These are phyloP conservation scores for Serripes groenlandicus DNA, from an alignment of 2,888 invertebrate genomes.

Conservation along the genomic window DNA sequence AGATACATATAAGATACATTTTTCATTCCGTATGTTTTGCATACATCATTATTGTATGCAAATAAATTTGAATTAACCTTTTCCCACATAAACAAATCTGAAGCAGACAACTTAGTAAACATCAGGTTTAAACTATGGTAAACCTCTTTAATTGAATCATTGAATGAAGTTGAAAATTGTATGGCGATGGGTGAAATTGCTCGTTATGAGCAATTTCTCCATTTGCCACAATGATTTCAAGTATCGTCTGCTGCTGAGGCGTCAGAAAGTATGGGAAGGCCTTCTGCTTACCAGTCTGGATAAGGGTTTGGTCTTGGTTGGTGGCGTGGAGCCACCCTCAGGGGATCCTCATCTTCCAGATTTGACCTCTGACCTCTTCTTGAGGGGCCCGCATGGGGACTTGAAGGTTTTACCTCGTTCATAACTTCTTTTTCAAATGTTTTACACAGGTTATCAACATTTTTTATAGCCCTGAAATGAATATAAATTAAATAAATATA, in stretches of 20 bases:
- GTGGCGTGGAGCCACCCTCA: constrained; percentile 68
- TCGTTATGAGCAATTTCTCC: background rate
- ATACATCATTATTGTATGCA: too few relatives aligned
- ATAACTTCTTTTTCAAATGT: constrained; percentile 70
- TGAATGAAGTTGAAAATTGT: background rate
- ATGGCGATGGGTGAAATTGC: background rate
- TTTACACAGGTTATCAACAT: constrained; percentile 67
- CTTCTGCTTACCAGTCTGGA: constrained; percentile 71
- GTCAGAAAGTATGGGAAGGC: too few relatives aligned
- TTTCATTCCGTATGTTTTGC: too few relatives aligned
- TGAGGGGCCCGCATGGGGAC: constrained; percentile 49
- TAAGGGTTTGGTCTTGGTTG: constrained; percentile 42
- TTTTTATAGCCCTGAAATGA: constrained; percentile 69
- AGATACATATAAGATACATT: too few relatives aligned
- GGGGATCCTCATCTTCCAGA: constrained; percentile 67
- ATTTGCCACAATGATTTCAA: background rate
- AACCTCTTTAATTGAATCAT: too few relatives aligned
- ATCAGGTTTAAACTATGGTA: too few relatives aligned
- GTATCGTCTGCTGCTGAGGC: background rate
- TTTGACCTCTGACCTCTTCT: constrained; percentile 26
- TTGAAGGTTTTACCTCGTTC: constrained; percentile 57
- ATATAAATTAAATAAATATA: background rate
- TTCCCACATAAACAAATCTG: too few relatives aligned
- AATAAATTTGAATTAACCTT: too few relatives aligned
- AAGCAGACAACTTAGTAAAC: too few relatives aligned